phyloP scores from a whole-genome alignment of 2,888 invertebrate species.

The Lagria hirta region DNA sequence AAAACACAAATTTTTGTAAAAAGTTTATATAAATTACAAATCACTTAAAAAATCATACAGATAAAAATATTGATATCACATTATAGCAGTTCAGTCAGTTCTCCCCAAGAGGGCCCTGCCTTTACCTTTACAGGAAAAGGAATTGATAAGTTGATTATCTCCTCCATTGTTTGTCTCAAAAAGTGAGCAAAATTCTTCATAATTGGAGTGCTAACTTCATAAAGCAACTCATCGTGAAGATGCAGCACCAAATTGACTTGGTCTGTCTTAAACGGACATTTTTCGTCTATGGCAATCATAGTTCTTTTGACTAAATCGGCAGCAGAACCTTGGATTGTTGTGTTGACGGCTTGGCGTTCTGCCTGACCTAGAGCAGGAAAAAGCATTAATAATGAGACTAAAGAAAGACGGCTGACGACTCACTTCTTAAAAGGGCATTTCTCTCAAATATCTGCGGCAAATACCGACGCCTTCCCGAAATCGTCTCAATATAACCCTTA shows the following conservation, averaged over 20 bases:
- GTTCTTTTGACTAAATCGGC: slow-evolving; percentile 94
- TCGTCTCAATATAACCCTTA: slow-evolving; percentile 80
- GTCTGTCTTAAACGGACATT: slow-evolving; percentile 51
- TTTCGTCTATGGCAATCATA: slow-evolving; percentile 74
- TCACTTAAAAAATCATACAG: no score
- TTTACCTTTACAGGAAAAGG: slow-evolving; percentile 88
- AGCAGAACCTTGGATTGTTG: slow-evolving; percentile 94
- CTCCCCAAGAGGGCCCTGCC: slow-evolving; percentile 81
- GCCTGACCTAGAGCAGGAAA: slow-evolving; percentile 69
- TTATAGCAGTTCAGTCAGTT: slow-evolving; percentile 51
- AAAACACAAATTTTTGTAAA: no score
- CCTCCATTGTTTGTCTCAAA: slow-evolving; percentile 80
- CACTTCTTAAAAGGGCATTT: slow-evolving; percentile 63
- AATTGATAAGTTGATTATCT: slow-evolving; percentile 69
- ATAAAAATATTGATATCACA: slow-evolving; percentile 6
- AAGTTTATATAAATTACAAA: no score
- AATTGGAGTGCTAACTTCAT: slow-evolving; percentile 73
- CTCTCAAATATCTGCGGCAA: slow-evolving; percentile 73
- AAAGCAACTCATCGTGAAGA: slow-evolving; percentile 95
- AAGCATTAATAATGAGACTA: slow-evolving; percentile 5
- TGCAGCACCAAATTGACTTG: slow-evolving; percentile 77
- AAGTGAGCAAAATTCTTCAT: slow-evolving; percentile 61
- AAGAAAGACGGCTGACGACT: slow-evolving; percentile 33
- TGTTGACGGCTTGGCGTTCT: slow-evolving; percentile 95
- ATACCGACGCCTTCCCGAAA: slow-evolving; percentile 76